Evolutionary conservation across 2,888 invertebrate genomes (phyloP), one percentile per base, ranked within the genome.

Genomic region (Liposcelis brunnea): DNA sequence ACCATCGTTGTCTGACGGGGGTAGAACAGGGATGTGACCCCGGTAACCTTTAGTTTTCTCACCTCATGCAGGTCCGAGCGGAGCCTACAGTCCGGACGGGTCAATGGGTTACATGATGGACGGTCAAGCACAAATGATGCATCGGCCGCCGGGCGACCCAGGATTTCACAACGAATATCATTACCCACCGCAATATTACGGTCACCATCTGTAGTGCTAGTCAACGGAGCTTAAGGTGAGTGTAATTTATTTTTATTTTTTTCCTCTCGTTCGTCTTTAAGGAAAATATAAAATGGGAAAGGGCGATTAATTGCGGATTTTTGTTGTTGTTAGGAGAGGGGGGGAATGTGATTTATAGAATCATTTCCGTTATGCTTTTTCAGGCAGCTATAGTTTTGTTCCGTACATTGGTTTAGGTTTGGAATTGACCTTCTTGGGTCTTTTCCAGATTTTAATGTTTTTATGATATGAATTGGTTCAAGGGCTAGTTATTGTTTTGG

Each of bases 61-160:
- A 63, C 86, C 86, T 57, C 85, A 86, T 69, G 86, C 90, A 71
- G 90, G 90, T 66, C 90, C 91, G 59, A 87, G 87, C 69, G 89
- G 87, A 59, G 84, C 84, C 54, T 94, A 94, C 74, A 91, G 91
- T 69, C 93, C 93, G 56, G 94, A 94, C 66, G 89, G 86, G 59
- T 78, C 84, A 63, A 89, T 89, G 78, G 89, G 91, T 67, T 90
- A 91, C 69, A 91, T 93, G 89, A 64, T 65, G 64, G 93, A 94
- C 70, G 86, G 87, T 58, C 87, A 89, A 70, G 75, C 77, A 61
- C 87, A 87, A 70, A 90, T 90, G 89, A 87, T 89, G 84, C 89
- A 89, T 73, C 81, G 89, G 73, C 85, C 89, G 61, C 87, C 89
- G 55, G 82, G 84, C 57, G 87, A 87, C 72, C 83, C 89, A 49